Percentiles rank a stretch among this genome's conserved stretches.
Conservation (phyloP, 2,113 vertebrate species). For the Pholis gunnellus region DNA sequence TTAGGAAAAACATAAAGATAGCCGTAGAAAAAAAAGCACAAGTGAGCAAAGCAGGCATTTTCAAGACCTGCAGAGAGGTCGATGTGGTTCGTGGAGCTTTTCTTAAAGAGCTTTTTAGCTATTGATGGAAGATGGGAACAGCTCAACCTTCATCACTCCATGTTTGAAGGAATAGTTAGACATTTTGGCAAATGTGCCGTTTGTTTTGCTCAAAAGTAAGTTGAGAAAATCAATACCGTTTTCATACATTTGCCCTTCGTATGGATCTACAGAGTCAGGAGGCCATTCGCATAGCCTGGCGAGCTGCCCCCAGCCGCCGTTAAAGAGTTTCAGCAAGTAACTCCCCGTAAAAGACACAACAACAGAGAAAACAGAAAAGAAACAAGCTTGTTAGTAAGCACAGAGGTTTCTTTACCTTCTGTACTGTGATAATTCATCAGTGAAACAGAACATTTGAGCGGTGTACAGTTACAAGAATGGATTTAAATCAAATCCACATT, state of each 20-base stretch:
- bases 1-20: not conserved
- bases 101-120: conserved; percentile 1
- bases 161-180: not conserved
- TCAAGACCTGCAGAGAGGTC: not conserved
- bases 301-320: not conserved
- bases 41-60: not conserved
- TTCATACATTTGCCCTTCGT: not conserved
- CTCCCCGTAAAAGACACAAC: not conserved
- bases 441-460: not conserved
- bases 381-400: not conserved
- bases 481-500: not conserved
- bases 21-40: not conserved
- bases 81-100: not conserved
- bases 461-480: not conserved
- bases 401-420: not conserved
- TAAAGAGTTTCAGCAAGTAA: not conserved
- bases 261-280: not conserved
- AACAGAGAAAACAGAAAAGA: not conserved
- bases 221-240: not conserved
- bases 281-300: not conserved
- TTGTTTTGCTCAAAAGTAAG: not conserved
- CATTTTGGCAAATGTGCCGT: not conserved
- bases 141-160: not conserved
- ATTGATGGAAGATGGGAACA: not conserved
- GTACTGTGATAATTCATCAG: not conserved